Base-by-base conservation (phyloP, 2,113 vertebrate genomes). In the Taxidea taxus region DNA sequence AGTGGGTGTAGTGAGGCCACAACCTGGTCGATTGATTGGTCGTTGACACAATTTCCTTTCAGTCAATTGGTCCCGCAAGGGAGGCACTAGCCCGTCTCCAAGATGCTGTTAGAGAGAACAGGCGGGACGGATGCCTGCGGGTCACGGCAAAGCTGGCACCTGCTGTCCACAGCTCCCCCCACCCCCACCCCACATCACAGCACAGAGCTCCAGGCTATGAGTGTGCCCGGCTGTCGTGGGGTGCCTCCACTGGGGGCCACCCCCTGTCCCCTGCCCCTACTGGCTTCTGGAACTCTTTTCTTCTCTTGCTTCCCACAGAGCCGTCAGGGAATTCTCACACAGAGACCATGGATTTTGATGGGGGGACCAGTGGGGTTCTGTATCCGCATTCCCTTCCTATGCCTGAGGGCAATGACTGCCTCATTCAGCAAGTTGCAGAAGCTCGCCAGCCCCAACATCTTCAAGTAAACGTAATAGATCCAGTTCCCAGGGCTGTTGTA, bases 221-320 rank as follows among this genome's bases (percentile, higher is more conserved):
- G 23, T 2, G 0, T 3, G 7, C 15, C 91, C 14, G 12, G 18
- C n/a, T 34, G 21, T 54, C 47, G 4, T 0, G 27, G 6, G 34
- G 49, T 27, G 3, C 14, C 18, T 66, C 54, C 18, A 14, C 49
- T 49, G 58, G 39, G 34, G 6, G 31, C 21, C 20, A 5, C 37
- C 27, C 16, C 11, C 42, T 23, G 62, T 31, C 62, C 15, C 31
- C 31, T 20, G 13, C 62, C 60, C 29, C 62, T 54, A 14, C 56
- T 37, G 15, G 20, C 18, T 29, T 0, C 70, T 23, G 1, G 6
- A 31, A 64, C 11, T 64, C 58, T 51, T 25, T 70, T 51, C 18
- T 51, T 25, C 77, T 51, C 18, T 31, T 15, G 5, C 15, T 90
- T 80, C 74, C 54, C 31, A 20, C 29, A n/a, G 37, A 34, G 42